Evolutionary conservation across 1,140 invertebrate species (phyloP).

Genomic region (Dreissena rostriformis): DNA sequence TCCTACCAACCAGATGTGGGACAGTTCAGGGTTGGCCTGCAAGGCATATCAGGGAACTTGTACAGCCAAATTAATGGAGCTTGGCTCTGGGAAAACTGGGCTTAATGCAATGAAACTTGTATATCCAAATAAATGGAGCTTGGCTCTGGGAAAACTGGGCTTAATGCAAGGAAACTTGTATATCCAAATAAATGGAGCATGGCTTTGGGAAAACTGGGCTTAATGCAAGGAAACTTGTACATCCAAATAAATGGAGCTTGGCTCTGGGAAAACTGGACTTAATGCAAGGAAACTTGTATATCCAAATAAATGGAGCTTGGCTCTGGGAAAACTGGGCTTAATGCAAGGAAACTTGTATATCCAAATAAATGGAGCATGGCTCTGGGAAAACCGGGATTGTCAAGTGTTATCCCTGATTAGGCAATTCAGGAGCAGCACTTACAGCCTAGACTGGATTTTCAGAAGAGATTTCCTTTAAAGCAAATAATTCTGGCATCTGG

Average conservation of each 20-base stretch:
- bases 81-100: neutral
- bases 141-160: neutral
- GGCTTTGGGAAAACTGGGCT: neutral
- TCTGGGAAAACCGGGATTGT: neutral
- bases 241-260: neutral
- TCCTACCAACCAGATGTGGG: conserved; percentile 90
- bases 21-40: conserved; percentile 86
- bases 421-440: no score
- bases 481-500: no score
- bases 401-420: no score
- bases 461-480: no score
- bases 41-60: conserved; percentile 20
- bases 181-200: neutral
- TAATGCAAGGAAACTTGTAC: neutral
- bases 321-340: neutral
- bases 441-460: no score
- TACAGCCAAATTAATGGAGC: neutral
- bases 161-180: neutral
- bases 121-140: neutral
- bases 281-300: neutral
- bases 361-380: neutral
- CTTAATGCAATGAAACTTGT: neutral
- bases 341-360: neutral
- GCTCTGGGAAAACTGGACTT: neutral
- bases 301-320: neutral